Conservation (phyloP, 2,888 invertebrate species). For the Cataglyphis albicans region DNA sequence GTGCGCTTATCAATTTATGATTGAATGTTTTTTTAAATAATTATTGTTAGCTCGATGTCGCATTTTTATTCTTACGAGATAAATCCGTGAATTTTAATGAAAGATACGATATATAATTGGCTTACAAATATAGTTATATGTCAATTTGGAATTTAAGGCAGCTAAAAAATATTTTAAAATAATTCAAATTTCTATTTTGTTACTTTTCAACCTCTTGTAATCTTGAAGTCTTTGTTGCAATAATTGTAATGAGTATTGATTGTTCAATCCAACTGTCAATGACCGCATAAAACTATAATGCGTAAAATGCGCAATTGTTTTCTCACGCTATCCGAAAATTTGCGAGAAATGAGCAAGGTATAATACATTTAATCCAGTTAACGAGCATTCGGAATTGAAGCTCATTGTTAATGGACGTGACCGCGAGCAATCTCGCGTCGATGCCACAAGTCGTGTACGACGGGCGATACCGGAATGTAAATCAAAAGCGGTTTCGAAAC, state of each 20-base stretch:
- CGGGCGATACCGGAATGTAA: constrained; percentile 68
- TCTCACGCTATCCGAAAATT: background rate
- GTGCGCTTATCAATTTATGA: background rate
- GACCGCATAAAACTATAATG: background rate
- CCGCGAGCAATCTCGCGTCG: constrained; percentile 19
- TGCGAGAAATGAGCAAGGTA: background rate
- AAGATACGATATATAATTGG: background rate
- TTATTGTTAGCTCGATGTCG: background rate
- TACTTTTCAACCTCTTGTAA: background rate
- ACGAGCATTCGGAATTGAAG: background rate
- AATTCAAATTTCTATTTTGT: background rate
- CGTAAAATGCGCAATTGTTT: background rate
- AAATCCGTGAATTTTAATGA: background rate
- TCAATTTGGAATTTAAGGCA: background rate
- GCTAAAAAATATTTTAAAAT: background rate
- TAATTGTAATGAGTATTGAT: background rate
- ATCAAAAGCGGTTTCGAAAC: constrained; percentile 71
- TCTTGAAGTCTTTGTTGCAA: background rate
- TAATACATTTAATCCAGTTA: background rate
- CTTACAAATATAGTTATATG: background rate
- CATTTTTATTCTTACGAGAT: background rate
- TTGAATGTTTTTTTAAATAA: background rate
- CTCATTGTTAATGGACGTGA: constrained; percentile 24
- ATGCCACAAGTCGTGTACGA: constrained; percentile 32
- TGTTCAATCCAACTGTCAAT: background rate